Evolutionary conservation across 1,140 invertebrate genomes (phyloP).

Genomic region (Camponotus floridanus): DNA sequence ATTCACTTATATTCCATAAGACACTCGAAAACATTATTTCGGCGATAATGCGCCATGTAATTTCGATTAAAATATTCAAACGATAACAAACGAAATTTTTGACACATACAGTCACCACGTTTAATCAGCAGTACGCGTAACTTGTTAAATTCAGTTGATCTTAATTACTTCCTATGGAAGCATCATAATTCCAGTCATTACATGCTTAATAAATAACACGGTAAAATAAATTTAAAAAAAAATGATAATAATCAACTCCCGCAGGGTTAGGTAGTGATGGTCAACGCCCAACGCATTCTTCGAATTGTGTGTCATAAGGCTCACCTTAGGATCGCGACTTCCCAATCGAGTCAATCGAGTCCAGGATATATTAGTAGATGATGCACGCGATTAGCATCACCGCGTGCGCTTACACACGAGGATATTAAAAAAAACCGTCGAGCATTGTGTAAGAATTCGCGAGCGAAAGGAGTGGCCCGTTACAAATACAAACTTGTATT

Average conservation of each 20-base stretch:
- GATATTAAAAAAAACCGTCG: not conserved
- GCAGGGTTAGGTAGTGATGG: slow-evolving; percentile 7
- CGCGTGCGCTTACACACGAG: not conserved
- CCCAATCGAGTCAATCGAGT: not conserved
- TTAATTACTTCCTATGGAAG: not conserved
- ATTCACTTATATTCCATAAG: slow-evolving; percentile 8
- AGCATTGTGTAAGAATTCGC: not conserved
- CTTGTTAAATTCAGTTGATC: not conserved
- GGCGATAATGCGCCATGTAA: not conserved
- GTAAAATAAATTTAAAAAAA: not conserved
- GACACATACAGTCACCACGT: not conserved
- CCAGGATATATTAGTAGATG: not conserved
- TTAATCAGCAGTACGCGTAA: not conserved
- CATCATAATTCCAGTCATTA: not conserved
- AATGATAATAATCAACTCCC: no score
- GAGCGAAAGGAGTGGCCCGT: slow-evolving; percentile 45
- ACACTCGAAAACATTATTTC: not conserved
- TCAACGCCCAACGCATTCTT: slow-evolving; percentile 60
- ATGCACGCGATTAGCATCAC: slow-evolving; percentile 34
- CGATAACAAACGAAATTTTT: not conserved
- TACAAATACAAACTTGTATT: slow-evolving; percentile 31
- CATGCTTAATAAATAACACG: not conserved
- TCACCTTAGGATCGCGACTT: slow-evolving; percentile 33
- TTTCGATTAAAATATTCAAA: not conserved
- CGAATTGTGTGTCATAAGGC: slow-evolving; percentile 18